A percentile compares a stretch with the other conserved stretches of the same genome.
Evolutionary conservation across 2,797 vertebrate species (phyloP).

Genomic region (Borostomias antarcticus): DNA sequence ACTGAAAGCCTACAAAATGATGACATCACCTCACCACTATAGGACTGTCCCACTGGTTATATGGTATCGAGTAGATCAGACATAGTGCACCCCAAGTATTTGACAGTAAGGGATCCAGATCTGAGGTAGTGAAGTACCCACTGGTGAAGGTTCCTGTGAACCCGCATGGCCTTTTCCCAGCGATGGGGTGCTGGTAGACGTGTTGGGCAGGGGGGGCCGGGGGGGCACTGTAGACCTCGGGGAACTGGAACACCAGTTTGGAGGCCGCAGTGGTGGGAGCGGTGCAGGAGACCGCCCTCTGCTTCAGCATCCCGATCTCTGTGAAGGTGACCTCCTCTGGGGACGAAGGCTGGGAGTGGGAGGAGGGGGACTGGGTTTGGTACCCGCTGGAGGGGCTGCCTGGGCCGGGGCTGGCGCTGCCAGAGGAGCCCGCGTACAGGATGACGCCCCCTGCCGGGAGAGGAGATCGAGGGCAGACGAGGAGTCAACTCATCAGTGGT

Average conservation of each 20-base stretch:
- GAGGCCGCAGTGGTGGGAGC: conserved; percentile 68
- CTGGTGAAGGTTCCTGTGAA: conserved; percentile 80
- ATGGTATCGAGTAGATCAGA: neutral
- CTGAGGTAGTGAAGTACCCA: conserved; percentile 52
- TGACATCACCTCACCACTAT: too few relatives aligned
- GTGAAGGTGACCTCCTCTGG: conserved; percentile 82
- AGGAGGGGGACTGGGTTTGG: conserved; percentile 79
- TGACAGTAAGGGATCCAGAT: neutral
- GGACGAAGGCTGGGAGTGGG: conserved; percentile 76
- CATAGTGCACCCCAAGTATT: neutral
- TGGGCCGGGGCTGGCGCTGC: conserved; percentile 75
- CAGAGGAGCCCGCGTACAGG: conserved; percentile 79
- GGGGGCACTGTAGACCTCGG: conserved; percentile 71
- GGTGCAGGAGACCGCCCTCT: too few relatives aligned
- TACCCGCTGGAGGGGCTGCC: conserved; percentile 82
- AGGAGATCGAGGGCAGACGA: conserved; percentile 4
- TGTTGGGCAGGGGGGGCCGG: conserved; percentile 56
- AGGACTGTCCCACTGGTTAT: neutral
- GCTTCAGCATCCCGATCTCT: conserved; percentile 74
- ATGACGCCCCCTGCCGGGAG: conserved; percentile 72
- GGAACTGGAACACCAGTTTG: conserved; percentile 83
- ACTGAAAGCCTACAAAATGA: too few relatives aligned
- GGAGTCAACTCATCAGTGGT: too few relatives aligned
- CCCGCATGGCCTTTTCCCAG: conserved; percentile 72
- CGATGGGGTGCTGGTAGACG: conserved; percentile 69